These are phyloP conservation scores for Cydia strobilella DNA, from an alignment of 1,140 invertebrate genomes.

Conservation along the genomic window DNA sequence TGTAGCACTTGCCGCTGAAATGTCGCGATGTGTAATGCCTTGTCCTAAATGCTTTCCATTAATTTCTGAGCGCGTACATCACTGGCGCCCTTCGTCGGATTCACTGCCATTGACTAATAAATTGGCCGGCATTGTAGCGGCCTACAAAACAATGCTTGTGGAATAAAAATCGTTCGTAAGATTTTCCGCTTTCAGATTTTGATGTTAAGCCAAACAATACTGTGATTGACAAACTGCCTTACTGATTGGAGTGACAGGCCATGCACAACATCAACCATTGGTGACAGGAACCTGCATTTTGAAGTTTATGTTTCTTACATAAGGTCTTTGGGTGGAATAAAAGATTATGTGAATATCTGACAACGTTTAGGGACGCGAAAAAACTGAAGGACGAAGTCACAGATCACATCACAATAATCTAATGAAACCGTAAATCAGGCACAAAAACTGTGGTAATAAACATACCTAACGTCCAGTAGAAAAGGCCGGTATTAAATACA, in stretches of 20 bases:
- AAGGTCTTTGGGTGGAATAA: constrained; percentile 1
- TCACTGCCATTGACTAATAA: neutral
- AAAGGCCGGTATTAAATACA: neutral
- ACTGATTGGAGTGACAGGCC: neutral
- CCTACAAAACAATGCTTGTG: neutral
- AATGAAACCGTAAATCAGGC: neutral
- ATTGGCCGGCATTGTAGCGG: neutral
- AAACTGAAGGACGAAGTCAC: no score
- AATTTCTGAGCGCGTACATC: constrained; percentile 57
- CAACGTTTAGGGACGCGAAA: constrained; percentile 35
- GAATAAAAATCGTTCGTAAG: constrained; percentile 1
- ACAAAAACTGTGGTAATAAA: neutral
- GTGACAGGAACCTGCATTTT: constrained; percentile 1
- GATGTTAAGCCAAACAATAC: neutral
- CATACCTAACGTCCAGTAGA: neutral
- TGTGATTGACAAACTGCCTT: constrained; percentile 10
- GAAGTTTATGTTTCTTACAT: constrained; percentile 35
- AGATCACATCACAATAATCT: neutral
- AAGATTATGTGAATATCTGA: neutral
- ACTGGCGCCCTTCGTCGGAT: constrained; percentile 29
- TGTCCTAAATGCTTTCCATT: constrained; percentile 66
- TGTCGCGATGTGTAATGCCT: constrained; percentile 67
- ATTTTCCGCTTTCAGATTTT: constrained; percentile 5
- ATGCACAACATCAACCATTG: neutral
- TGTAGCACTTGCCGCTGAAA: constrained; percentile 65